These are phyloP conservation scores for Papilio protenor DNA, from an alignment of 2,888 invertebrate species.

Conservation along the genomic window DNA sequence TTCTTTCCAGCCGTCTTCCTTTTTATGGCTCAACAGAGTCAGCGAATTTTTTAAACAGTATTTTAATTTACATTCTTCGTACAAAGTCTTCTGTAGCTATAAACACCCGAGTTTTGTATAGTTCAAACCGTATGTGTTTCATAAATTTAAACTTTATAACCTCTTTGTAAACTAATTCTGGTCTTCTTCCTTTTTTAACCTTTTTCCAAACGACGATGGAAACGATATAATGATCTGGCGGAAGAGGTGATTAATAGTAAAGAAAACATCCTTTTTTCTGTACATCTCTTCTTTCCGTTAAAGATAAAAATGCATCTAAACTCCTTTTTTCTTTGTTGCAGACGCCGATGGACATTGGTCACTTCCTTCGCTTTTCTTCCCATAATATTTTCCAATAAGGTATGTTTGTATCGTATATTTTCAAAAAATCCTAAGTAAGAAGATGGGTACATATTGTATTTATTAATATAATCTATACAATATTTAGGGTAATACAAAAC, in stretches of 20 bases:
- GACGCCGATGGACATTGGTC: not conserved
- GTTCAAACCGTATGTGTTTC: not conserved
- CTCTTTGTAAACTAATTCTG: not conserved
- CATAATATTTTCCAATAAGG: not conserved
- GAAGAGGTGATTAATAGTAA: not conserved
- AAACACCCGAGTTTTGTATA: not conserved
- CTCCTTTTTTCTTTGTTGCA: not conserved
- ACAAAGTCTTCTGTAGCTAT: not conserved
- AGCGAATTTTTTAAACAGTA: conserved; percentile 17
- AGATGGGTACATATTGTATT: too few species aligned
- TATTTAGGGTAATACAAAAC: not conserved
- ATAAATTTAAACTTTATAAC: not conserved
- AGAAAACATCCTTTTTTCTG: not conserved
- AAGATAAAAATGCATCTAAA: not conserved
- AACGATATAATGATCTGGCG: not conserved
- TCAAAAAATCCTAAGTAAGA: too few species aligned
- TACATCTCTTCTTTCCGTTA: not conserved
- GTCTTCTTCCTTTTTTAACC: not conserved
- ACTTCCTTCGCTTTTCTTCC: not conserved
- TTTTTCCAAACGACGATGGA: not conserved
- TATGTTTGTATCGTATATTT: too few species aligned
- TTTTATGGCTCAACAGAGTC: conserved; percentile 17
- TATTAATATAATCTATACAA: not conserved
- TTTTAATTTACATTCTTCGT: conserved; percentile 15
- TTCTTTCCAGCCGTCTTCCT: conserved; percentile 11